Conservation (phyloP, 2,888 invertebrate species). For the Phortica magna region DNA sequence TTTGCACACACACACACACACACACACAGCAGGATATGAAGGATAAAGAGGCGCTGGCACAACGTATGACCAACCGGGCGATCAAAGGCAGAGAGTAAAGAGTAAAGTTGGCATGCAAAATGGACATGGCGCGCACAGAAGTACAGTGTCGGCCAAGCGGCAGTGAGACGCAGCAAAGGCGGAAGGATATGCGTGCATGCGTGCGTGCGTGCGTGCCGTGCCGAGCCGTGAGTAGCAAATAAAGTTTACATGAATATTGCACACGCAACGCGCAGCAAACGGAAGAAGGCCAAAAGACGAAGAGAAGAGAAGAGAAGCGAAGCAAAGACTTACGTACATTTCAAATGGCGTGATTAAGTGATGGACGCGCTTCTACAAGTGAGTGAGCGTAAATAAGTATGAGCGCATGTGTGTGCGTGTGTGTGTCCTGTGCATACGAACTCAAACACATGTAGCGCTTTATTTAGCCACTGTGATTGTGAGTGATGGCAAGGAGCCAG, state of each 20-base stretch:
- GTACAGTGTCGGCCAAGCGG: not conserved
- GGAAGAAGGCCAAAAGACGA: not conserved
- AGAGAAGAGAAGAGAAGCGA: conserved; percentile 3
- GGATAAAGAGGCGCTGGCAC: not conserved
- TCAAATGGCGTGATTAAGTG: conserved; percentile 70
- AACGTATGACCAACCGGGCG: not conserved
- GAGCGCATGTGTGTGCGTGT: not conserved
- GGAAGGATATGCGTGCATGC: conserved; percentile 59
- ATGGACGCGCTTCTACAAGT: conserved; percentile 61
- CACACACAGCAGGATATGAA: not conserved
- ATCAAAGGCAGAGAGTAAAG: not conserved
- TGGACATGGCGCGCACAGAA: no score
- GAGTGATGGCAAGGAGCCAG: conserved; percentile 23
- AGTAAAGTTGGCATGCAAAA: not conserved
- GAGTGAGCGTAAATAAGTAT: not conserved
- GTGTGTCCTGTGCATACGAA: not conserved
- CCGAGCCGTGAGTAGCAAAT: conserved; percentile 43
- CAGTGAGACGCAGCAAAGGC: no score
- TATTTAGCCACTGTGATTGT: conserved; percentile 58
- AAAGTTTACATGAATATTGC: conserved; percentile 59
- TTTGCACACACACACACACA: not conserved
- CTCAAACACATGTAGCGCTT: conserved; percentile 70
- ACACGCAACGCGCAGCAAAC: conserved; percentile 51
- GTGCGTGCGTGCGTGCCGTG: conserved; percentile 54
- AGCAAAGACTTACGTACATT: not conserved